Conservation (phyloP, 37 sponge, comb jelly and placozoan genomes). For the Haliclona indistincta region DNA sequence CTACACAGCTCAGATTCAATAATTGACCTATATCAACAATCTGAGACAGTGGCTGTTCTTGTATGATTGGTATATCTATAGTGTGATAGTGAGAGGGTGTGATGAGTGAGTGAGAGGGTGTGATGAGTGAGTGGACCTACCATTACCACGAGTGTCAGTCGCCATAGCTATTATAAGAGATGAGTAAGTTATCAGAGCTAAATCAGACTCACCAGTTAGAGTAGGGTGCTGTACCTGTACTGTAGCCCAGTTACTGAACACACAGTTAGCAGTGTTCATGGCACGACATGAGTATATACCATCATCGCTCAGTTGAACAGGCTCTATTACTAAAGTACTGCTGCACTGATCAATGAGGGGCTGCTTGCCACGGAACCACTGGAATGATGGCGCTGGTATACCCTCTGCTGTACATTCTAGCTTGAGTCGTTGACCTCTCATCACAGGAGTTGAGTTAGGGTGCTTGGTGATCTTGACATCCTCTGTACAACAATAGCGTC, state of each 20-base stretch:
- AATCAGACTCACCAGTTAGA: background rate
- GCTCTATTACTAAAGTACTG: conserved; percentile 22
- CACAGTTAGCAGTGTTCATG: conserved; percentile 50
- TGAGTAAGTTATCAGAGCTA: background rate
- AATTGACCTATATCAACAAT: conserved; percentile 16
- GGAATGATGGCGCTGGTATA: conserved; percentile 66
- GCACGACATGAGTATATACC: conserved; percentile 84
- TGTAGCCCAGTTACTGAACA: conserved; percentile 77
- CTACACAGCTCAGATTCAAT: conserved; percentile 23
- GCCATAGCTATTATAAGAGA: background rate
- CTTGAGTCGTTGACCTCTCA: conserved; percentile 45
- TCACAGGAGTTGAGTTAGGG: conserved; percentile 49
- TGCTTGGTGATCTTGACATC: conserved; percentile 55
- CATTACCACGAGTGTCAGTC: background rate
- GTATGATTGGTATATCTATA: conserved; percentile 21
- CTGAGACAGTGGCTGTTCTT: conserved; percentile 23
- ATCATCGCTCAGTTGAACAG: conserved; percentile 23
- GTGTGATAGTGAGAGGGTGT: background rate
- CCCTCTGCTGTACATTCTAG: conserved; percentile 75
- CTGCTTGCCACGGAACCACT: conserved; percentile 74
- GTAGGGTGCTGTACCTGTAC: conserved; percentile 56
- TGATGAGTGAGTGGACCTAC: background rate
- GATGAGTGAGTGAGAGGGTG: background rate
- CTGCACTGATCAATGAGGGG: conserved; percentile 50
- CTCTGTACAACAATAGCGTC: conserved; percentile 39